A percentile compares a stretch with the other conserved stretches of the same genome.
phyloP scores from a whole-genome alignment of 1,140 invertebrate genomes.

The Cyphomyrmex costatus region DNA sequence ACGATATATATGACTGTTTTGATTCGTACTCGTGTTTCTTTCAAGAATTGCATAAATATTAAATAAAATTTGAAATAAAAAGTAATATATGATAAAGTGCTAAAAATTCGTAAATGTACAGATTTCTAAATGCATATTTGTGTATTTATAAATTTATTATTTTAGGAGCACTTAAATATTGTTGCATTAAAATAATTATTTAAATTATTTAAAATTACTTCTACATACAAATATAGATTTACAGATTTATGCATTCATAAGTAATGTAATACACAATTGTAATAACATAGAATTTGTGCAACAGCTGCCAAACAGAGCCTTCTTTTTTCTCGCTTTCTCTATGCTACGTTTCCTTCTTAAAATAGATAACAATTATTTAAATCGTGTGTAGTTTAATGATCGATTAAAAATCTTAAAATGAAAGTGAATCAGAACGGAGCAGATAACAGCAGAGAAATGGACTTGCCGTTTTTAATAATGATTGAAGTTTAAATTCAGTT shows the following conservation, averaged over 20 bases:
- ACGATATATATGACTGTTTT: constrained; percentile 16
- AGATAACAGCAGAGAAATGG: constrained; percentile 6
- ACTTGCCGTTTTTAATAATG: constrained; percentile 32
- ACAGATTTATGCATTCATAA: not conserved
- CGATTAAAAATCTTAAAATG: constrained; percentile 4
- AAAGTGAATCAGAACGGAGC: not conserved
- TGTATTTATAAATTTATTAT: constrained; percentile 3
- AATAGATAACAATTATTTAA: constrained; percentile 39
- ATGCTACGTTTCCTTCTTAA: constrained; percentile 46
- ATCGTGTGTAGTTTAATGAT: constrained; percentile 24
- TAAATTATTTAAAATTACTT: constrained; percentile 4
- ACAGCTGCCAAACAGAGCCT: constrained; percentile 1
- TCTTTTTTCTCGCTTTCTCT: constrained; percentile 28
- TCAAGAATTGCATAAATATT: not conserved
- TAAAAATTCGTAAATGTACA: not conserved
- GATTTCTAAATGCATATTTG: constrained; percentile 10
- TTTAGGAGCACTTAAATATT: not conserved
- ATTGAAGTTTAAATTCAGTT: constrained; percentile 41
- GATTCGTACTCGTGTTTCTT: constrained; percentile 14
- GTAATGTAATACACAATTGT: not conserved
- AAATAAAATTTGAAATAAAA: not conserved
- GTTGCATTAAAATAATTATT: constrained; percentile 17
- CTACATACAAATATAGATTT: not conserved
- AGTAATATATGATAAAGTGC: not conserved
- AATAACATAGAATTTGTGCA: constrained; percentile 25